Conservation (phyloP, 1,140 invertebrate genomes). For the Saccostrea cuccullata region DNA sequence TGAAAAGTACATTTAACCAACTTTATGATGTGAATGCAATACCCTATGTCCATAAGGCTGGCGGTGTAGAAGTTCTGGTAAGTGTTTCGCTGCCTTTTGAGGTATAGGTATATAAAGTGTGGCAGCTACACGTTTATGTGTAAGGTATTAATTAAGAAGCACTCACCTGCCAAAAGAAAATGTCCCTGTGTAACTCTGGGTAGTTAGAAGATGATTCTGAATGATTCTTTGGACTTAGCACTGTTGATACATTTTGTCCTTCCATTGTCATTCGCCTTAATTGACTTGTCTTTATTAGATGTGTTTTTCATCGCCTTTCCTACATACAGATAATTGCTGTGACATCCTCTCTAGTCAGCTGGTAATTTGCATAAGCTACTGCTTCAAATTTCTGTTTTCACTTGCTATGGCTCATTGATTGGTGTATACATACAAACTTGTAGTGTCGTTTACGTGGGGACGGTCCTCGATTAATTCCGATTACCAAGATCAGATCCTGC, state of each 20-base stretch:
- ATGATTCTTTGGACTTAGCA: neutral
- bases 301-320: neutral
- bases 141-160: neutral
- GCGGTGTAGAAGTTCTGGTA: too few relatives aligned
- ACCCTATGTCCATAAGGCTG: too few relatives aligned
- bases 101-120: too few relatives aligned
- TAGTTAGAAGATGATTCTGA: neutral
- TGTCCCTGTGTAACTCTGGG: neutral
- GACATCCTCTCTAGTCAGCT: neutral
- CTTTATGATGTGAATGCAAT: too few relatives aligned
- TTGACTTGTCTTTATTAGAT: neutral
- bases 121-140: neutral
- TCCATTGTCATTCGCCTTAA: neutral
- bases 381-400: slow-evolving; percentile 11
- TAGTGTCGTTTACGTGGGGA: neutral
- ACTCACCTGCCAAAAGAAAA: slow-evolving; percentile 23
- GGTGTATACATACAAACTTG: neutral
- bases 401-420: slow-evolving; percentile 8
- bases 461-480: neutral
- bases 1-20: too few relatives aligned
- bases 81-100: too few relatives aligned
- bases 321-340: neutral
- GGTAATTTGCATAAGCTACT: slow-evolving; percentile 11
- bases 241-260: neutral
- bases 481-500: neutral